phyloP scores from a whole-genome alignment of 2,797 vertebrate genomes.

The Poeciliopsis gracilis region DNA sequence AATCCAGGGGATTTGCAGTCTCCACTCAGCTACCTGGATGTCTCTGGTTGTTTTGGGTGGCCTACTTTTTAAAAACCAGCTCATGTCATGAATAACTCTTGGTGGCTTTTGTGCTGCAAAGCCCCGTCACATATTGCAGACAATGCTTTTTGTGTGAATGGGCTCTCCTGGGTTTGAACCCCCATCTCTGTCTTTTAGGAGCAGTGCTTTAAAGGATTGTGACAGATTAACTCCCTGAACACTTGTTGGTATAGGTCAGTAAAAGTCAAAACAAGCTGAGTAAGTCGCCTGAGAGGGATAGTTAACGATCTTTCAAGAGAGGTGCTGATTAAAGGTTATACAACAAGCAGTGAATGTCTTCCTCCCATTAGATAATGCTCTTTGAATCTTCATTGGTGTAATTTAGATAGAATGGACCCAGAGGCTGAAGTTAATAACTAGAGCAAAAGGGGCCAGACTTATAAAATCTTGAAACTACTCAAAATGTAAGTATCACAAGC shows the following conservation, averaged over 20 bases:
- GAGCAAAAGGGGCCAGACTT: not conserved
- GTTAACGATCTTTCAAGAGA: not conserved
- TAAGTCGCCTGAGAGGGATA: slow-evolving; percentile 7
- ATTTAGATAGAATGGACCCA: not conserved
- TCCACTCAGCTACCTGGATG: slow-evolving; percentile 69
- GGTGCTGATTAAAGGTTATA: not conserved
- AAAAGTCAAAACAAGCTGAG: slow-evolving; percentile 12
- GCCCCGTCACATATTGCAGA: slow-evolving; percentile 33
- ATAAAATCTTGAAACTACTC: not conserved
- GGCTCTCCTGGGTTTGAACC: slow-evolving; percentile 33
- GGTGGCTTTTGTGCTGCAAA: slow-evolving; percentile 55
- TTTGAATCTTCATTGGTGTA: not conserved
- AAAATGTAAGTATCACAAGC: not conserved
- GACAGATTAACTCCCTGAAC: slow-evolving; percentile 5
- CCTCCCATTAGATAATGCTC: not conserved
- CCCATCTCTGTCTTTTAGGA: slow-evolving; percentile 11
- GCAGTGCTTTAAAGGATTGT: slow-evolving; percentile 17
- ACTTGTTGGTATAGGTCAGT: not conserved
- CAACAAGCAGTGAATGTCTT: not conserved
- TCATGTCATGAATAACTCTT: slow-evolving; percentile 66
- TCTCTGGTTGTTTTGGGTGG: slow-evolving; percentile 67
- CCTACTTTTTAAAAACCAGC: slow-evolving; percentile 66
- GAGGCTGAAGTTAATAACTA: not conserved
- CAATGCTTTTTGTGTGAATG: slow-evolving; percentile 26
- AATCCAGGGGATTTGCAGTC: slow-evolving; percentile 58